Evolutionary conservation across 2,113 vertebrate genomes (phyloP), one percentile per base, ranked within the genome.

Genomic region (Ptilonorhynchus violaceus): DNA sequence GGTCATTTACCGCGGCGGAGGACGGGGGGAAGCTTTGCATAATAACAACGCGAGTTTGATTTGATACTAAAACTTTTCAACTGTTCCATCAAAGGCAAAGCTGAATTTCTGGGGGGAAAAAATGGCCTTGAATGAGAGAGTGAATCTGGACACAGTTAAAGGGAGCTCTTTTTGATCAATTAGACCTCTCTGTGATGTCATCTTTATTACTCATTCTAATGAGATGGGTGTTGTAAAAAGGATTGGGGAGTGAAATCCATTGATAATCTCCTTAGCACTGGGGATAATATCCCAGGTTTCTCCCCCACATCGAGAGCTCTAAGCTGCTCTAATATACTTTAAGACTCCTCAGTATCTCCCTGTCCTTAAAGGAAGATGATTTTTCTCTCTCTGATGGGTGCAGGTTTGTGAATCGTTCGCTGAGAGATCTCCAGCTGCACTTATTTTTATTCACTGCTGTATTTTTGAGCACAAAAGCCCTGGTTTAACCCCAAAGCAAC

Each of bases 1-100:
- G 95, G 96, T 97, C 91, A 96, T 96, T 98, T 98, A 97, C 95
- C 95, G 59, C 87, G 97, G 96, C 96, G 88, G 89, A 89, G 90
- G 50, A 75, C 94, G 33, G 81, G 88, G 70, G 92, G 94, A 88
- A 96, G 97, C 95, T 98, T 96, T 97, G 95, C 96, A 97, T 97
- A 97, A 96, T 97, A 96, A 97, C 73, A 28, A 75, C 5, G 13
- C 27, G 79, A 91, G 89, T 96, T 97, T 81, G 97, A 95, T 96
- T 97, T 95, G 95, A 96, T 97, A 75, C 96, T 96, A 84, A 96
- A 96, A 97, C 78, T 97, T 96, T 88, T 88, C 96, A 93, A 89
- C 88, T 75, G 59, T 67, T 92, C 93, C 92, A 39, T 93, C 92
- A 90, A 97, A 94, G 78, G 79, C 83, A 93, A 91, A 88, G 88